phyloP scores from a whole-genome alignment of 2,113 vertebrate genomes.

The Bagarius yarrelli region DNA sequence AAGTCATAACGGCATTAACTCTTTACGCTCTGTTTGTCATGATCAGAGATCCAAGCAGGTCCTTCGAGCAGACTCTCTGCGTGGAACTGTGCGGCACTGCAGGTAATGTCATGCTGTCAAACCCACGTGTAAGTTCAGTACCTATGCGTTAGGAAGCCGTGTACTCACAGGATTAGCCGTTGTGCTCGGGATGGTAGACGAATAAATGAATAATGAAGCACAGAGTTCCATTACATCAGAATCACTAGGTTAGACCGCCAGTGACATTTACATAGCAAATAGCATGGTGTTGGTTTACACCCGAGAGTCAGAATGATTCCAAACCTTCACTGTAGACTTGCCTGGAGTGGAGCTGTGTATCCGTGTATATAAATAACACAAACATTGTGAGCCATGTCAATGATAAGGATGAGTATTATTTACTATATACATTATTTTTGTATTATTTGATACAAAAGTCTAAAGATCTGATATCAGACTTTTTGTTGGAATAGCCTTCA shows the following conservation, averaged over 20 bases:
- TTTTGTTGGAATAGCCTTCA: background rate
- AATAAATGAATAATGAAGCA: constrained; percentile 36
- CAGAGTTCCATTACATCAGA: constrained; percentile 23
- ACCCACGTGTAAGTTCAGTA: constrained; percentile 23
- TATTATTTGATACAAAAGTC: background rate
- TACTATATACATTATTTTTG: background rate
- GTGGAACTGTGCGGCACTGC: constrained; percentile 97
- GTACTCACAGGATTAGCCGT: constrained; percentile 4
- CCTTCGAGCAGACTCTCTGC: constrained; percentile 84
- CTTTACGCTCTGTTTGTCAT: constrained; percentile 37
- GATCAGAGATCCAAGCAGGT: constrained; percentile 75
- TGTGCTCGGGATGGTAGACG: background rate
- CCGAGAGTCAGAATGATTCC: background rate
- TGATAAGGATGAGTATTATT: background rate
- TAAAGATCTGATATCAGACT: background rate
- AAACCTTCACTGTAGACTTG: background rate
- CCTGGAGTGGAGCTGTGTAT: background rate
- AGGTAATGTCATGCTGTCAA: constrained; percentile 73
- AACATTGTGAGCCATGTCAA: background rate
- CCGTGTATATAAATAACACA: background rate
- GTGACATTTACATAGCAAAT: constrained; percentile 14
- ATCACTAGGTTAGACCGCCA: background rate
- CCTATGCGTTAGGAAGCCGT: constrained; percentile 16
- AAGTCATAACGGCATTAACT: constrained; percentile 6
- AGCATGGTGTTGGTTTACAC: constrained; percentile 5